Percentiles rank a stretch among this genome's conserved stretches.
Conservation (phyloP, 2,888 invertebrate species). For the Graphium colonna region DNA sequence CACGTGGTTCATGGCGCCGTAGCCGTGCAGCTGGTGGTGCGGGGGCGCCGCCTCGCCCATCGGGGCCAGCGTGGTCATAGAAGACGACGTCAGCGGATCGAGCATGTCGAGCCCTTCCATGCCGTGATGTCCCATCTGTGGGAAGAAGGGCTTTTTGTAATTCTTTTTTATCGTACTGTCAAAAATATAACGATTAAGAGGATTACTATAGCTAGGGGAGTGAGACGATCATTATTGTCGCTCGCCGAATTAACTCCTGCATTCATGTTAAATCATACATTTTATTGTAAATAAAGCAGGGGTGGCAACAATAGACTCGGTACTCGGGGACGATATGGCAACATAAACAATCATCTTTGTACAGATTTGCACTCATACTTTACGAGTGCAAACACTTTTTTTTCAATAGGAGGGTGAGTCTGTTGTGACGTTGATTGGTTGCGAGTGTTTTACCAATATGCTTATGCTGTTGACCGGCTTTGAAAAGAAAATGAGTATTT, state of each 20-base stretch:
- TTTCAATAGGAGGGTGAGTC: conserved; percentile 52
- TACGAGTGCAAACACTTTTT: conserved; percentile 75
- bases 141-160: conserved; percentile 69
- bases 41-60: conserved; percentile 91
- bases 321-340: conserved; percentile 62
- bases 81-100: conserved; percentile 90
- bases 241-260: conserved; percentile 62
- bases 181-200: conserved; percentile 50
- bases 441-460: conserved; percentile 76
- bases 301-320: conserved; percentile 49
- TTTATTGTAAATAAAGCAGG: conserved; percentile 61
- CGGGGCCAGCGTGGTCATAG: conserved; percentile 94
- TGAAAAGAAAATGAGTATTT: conserved; percentile 71
- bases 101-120: conserved; percentile 97
- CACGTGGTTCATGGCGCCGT: conserved; percentile 91
- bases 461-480: conserved; percentile 65
- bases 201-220: conserved; percentile 45
- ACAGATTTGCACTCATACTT: conserved; percentile 75
- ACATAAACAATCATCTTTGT: conserved; percentile 75
- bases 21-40: conserved; percentile 90
- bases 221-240: conserved; percentile 51
- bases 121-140: conserved; percentile 93
- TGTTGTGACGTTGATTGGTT: conserved; percentile 72
- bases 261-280: conserved; percentile 73
- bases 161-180: conserved; percentile 69